Percentiles rank a stretch among this genome's conserved stretches.
These are phyloP conservation scores for Triplophysa tibetana DNA, from an alignment of 2,113 vertebrate species.

Conservation along the genomic window DNA sequence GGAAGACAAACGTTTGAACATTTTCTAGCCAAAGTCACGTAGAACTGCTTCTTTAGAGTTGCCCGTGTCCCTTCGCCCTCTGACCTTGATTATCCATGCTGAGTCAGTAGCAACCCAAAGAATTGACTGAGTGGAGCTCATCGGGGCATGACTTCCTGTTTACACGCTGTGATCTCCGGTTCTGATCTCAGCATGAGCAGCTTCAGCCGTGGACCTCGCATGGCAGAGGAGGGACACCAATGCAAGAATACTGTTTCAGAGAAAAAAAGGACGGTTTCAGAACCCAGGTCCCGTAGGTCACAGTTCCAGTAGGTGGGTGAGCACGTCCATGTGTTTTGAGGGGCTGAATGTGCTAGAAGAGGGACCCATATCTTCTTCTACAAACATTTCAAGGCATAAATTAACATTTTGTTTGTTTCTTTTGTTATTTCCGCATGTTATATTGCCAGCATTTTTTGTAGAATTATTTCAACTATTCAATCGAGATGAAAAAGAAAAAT, in stretches of 20 bases:
- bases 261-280: constrained; percentile 13
- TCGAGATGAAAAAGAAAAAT: constrained; percentile 23
- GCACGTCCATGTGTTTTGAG: not conserved
- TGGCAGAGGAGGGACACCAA: constrained; percentile 81
- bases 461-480: constrained; percentile 44
- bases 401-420: constrained; percentile 65
- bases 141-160: constrained; percentile 63
- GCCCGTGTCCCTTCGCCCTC: not conserved
- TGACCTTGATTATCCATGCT: constrained; percentile 11
- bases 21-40: constrained; percentile 70
- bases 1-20: constrained; percentile 65
- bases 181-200: constrained; percentile 87
- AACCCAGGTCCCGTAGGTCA: not conserved
- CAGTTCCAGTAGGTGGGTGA: constrained; percentile 18
- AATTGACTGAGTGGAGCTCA: constrained; percentile 48
- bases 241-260: constrained; percentile 55
- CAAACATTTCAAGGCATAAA: constrained; percentile 65
- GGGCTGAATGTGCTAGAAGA: constrained; percentile 22
- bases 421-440: constrained; percentile 77
- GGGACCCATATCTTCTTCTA: constrained; percentile 36
- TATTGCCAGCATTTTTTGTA: constrained; percentile 57
- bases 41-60: constrained; percentile 61
- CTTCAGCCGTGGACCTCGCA: constrained; percentile 85
- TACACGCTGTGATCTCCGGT: constrained; percentile 46
- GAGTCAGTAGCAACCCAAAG: constrained; percentile 15